Evolutionary conservation across 2,113 vertebrate genomes (phyloP), one percentile per base, ranked within the genome.

Genomic region (Phycodurus eques): DNA sequence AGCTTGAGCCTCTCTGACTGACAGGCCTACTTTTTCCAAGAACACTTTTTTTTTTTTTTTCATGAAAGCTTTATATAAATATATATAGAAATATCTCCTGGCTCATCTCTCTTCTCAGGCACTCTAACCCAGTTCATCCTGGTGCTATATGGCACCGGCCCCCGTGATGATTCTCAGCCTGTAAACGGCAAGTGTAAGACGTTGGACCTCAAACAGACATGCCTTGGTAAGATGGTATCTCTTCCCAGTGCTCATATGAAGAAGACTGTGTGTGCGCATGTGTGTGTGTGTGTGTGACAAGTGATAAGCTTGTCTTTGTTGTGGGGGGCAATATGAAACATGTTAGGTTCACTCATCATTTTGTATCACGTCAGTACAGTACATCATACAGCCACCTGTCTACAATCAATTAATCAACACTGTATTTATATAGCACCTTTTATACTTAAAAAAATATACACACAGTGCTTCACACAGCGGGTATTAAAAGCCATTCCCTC

Each of bases 51-150:
- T 62, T 65, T 33, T 47, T 11, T 33, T 35, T 59, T 59, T 17
- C 31, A 15, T 60, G 59, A 33, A 60, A 33, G 59, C 59, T 60
- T 35, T 35, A 60, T 33, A 39, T 19, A 59, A 14, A 59, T 57
- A 61, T 31, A 60, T 59, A 59, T 60, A 33, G 33, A 61, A 35
- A 43, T 27, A 33, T 76, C 61, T 74, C 54, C 13, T 3, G 62
- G 70, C 27, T 80, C 31, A 44, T 80, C 60, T 77, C 72, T 75
- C 62, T 42, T 0, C 65, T 39, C 77, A 98, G 97, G 98, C 78
- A 99, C 97, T 0, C 93, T 99, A 87, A 99, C 95, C 70, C 96
- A 97, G 92, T 98, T 99, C 92, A 92, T 88, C 0, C 90, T 99
- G 1, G 95, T 98, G 67, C 92, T 99, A 8, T 96, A 98, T 0